Conservation (phyloP, 35 echinoderm and acorn worm genomes). For the Apostichopus japonicus region DNA sequence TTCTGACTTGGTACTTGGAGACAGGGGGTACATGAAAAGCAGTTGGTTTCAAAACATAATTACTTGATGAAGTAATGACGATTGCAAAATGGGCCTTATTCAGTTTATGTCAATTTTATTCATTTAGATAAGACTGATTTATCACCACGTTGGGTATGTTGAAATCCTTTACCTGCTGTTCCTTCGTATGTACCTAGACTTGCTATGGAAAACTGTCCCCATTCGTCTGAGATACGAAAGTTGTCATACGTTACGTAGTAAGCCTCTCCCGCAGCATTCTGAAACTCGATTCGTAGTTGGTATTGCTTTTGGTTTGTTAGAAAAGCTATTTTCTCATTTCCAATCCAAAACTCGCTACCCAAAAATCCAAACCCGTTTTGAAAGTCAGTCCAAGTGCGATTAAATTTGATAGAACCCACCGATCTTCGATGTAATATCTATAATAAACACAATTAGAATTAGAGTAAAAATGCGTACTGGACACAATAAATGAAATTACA, state of each 20-base stretch:
- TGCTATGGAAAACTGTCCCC: background rate
- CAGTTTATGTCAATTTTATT: too few relatives aligned
- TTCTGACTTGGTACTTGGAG: too few relatives aligned
- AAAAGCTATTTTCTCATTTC: background rate
- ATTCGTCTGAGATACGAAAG: background rate
- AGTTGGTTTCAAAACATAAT: too few relatives aligned
- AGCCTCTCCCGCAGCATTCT: background rate
- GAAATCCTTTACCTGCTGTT: background rate
- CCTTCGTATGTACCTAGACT: background rate
- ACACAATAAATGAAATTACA: too few relatives aligned
- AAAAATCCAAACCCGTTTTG: background rate
- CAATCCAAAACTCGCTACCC: background rate
- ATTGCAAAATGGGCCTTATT: too few relatives aligned
- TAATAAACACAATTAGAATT: background rate
- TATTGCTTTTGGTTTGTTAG: background rate
- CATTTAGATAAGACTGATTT: too few relatives aligned
- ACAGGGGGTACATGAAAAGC: too few relatives aligned
- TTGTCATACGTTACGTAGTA: background rate
- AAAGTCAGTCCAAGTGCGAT: background rate
- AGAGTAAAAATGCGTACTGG: too few relatives aligned
- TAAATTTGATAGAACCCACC: background rate
- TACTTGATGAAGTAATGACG: too few relatives aligned
- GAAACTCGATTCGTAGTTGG: background rate
- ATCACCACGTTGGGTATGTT: too few relatives aligned
- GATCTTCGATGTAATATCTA: background rate